phyloP scores from a whole-genome alignment of 2,113 vertebrate genomes.

The Urocynchramus pylzowi region DNA sequence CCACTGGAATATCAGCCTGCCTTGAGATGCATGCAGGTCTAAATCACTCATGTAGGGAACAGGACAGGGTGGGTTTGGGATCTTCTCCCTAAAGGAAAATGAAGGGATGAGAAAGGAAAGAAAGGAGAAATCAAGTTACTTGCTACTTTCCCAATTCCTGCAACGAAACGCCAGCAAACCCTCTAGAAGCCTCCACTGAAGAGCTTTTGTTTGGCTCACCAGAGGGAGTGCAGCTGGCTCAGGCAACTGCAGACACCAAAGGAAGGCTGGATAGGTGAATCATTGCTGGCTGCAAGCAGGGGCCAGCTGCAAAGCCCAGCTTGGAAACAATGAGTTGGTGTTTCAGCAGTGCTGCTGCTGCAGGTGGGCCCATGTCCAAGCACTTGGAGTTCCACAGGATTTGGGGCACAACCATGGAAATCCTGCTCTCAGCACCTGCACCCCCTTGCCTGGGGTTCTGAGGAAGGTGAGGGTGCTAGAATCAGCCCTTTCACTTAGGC shows the following conservation, averaged over 20 bases:
- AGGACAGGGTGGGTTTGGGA: neutral
- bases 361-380: accelerated
- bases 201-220: neutral
- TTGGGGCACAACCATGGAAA: neutral
- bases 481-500: neutral
- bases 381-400: neutral
- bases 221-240: neutral
- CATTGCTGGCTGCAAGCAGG: neutral
- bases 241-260: neutral
- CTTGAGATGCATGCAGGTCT: neutral
- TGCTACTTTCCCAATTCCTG: neutral
- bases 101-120: neutral
- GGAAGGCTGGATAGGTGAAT: neutral
- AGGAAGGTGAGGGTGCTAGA: neutral
- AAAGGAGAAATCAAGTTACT: neutral
- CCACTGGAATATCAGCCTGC: neutral
- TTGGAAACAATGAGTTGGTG: neutral
- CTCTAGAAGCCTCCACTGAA: neutral
- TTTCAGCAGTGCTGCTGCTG: neutral
- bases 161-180: neutral
- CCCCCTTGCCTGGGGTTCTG: neutral
- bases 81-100: neutral
- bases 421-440: neutral
- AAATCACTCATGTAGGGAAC: neutral
- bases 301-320: neutral